A percentile compares a stretch with the other conserved stretches of the same genome.
Evolutionary conservation across 2,797 vertebrate genomes (phyloP).

Genomic region (Poecilia gillii): DNA sequence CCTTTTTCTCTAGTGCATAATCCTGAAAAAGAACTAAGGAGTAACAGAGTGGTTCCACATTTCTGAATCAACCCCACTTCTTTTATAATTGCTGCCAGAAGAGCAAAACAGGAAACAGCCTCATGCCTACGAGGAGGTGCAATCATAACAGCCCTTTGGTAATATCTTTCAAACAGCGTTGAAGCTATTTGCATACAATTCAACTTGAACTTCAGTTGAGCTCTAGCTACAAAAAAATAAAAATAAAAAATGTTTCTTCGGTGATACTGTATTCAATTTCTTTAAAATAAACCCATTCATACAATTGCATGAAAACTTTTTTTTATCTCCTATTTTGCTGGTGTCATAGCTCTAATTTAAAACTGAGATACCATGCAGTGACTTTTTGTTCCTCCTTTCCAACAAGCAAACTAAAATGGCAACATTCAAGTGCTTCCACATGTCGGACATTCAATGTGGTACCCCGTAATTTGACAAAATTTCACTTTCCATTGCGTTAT

Average conservation of each 20-base stretch:
- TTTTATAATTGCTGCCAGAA: not conserved
- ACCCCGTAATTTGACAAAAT: slow-evolving; percentile 28
- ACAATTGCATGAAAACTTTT: not conserved
- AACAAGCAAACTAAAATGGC: slow-evolving; percentile 3
- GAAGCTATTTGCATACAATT: not conserved
- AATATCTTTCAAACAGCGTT: not conserved
- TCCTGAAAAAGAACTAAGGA: not conserved
- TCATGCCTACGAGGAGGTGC: not conserved
- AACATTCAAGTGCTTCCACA: slow-evolving; percentile 29
- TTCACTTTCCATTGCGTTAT: slow-evolving; percentile 25
- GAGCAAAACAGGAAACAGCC: slow-evolving; percentile 8
- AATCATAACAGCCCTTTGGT: not conserved
- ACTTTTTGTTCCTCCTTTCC: slow-evolving; percentile 8
- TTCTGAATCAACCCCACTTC: not conserved
- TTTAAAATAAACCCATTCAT: not conserved
- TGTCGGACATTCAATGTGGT: slow-evolving; percentile 27
- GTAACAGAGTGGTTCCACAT: not conserved
- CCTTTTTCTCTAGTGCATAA: not conserved
- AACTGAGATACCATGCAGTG: not conserved
- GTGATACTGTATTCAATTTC: not conserved
- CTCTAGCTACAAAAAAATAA: not conserved
- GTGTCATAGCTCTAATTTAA: not conserved
- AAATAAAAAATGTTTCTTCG: not conserved
- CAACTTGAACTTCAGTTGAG: not conserved
- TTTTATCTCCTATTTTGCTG: not conserved